A percentile compares a stretch with the other conserved stretches of the same genome.
phyloP scores from a whole-genome alignment of 2,888 invertebrate species.

The Drosophila pseudotakahashii region DNA sequence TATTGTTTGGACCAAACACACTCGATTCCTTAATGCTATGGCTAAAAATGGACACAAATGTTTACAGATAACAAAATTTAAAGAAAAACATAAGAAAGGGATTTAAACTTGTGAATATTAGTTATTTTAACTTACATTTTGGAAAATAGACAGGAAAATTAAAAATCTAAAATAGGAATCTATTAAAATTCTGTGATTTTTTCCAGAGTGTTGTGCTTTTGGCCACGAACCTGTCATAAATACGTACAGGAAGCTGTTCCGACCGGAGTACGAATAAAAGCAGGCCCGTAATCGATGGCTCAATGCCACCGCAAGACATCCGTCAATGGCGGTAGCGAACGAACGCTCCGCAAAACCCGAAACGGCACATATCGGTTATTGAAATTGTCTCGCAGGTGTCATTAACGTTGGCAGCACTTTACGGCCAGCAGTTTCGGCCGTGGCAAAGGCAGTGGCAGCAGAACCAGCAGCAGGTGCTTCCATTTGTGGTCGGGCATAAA shows the following conservation, averaged over 20 bases:
- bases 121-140: no score
- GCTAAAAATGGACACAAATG: no score
- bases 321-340: slow-evolving; percentile 11
- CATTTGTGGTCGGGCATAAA: slow-evolving; percentile 64
- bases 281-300: slow-evolving; percentile 56
- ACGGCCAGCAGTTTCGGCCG: slow-evolving; percentile 18
- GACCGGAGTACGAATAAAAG: slow-evolving; percentile 3
- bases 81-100: no score
- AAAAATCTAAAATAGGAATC: no score
- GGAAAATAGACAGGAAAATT: no score
- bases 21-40: not conserved
- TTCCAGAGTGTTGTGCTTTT: slow-evolving; percentile 1
- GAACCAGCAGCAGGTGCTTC: slow-evolving; percentile 63
- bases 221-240: not conserved
- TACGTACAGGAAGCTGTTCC: not conserved
- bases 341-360: slow-evolving; percentile 48
- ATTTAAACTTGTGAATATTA: no score
- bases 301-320: slow-evolving; percentile 41
- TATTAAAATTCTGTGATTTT: not conserved
- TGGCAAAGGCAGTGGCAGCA: slow-evolving; percentile 4
- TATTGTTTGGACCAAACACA: not conserved
- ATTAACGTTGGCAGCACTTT: slow-evolving; percentile 73
- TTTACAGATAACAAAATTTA: no score
- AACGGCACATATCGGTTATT: slow-evolving; percentile 74
- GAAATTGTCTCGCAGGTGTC: slow-evolving; percentile 81